Conservation (phyloP, 2,113 vertebrate genomes). For the Notarius quadriscutis region DNA sequence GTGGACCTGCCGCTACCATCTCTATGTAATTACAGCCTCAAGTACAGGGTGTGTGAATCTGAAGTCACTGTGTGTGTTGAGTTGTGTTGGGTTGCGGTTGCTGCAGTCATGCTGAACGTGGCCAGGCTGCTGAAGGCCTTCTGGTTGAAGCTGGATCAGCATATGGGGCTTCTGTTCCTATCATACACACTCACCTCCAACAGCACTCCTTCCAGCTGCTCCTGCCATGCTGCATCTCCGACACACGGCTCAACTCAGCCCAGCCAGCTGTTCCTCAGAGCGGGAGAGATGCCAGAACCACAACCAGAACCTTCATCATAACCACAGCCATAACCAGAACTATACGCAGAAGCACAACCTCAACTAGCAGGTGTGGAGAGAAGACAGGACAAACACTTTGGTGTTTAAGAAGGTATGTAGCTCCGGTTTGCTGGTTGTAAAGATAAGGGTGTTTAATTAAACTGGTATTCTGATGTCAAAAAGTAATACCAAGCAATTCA, state of each 20-base stretch:
- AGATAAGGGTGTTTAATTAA: neutral
- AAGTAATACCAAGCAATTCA: neutral
- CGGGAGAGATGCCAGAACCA: neutral
- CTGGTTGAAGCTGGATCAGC: slow-evolving; percentile 53
- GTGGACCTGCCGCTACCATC: neutral
- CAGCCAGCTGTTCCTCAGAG: slow-evolving; percentile 53
- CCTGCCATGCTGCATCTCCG: slow-evolving; percentile 54
- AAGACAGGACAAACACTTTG: neutral
- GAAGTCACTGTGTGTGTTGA: neutral
- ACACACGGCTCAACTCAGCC: slow-evolving; percentile 41
- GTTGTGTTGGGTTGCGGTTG: neutral
- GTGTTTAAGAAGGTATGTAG: neutral
- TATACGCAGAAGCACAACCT: neutral
- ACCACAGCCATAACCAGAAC: neutral
- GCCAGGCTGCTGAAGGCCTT: slow-evolving; percentile 44
- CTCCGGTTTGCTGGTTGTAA: neutral
- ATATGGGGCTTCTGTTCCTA: slow-evolving; percentile 60
- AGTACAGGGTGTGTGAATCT: neutral
- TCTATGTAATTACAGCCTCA: neutral
- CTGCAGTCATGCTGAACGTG: slow-evolving; percentile 43
- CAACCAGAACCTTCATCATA: slow-evolving; percentile 21
- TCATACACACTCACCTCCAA: slow-evolving; percentile 55
- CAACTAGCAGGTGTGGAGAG: neutral
- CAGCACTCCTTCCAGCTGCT: slow-evolving; percentile 56
- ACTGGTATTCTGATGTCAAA: neutral